A percentile compares a stretch with the other conserved stretches of the same genome.
Conservation (phyloP, 2,797 vertebrate species). For the Percopsis omiscomaycus region DNA sequence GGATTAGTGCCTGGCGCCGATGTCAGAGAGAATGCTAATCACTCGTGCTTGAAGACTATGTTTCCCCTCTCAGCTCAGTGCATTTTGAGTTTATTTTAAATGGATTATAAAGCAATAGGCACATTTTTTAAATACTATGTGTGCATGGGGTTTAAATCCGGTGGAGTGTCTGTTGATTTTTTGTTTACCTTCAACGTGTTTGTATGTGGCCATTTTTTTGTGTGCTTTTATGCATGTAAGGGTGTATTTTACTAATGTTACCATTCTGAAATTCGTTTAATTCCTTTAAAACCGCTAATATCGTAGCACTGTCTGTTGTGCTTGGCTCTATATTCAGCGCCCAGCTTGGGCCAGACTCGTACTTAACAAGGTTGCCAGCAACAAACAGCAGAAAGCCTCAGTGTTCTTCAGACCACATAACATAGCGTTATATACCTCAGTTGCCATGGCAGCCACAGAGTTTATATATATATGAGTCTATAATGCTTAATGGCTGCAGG, state of each 20-base stretch:
- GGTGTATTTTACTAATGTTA: background rate
- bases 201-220: background rate
- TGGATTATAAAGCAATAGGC: background rate
- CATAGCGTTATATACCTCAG: slow-evolving; percentile 53
- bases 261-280: slow-evolving; percentile 23
- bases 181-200: background rate
- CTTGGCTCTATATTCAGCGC: slow-evolving; percentile 10
- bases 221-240: background rate
- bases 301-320: slow-evolving; percentile 22
- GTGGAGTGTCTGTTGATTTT: slow-evolving; percentile 9
- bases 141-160: background rate
- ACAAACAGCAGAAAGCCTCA: slow-evolving; percentile 27
- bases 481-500: slow-evolving; percentile 52
- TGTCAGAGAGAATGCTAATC: slow-evolving; percentile 34
- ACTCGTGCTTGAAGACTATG: slow-evolving; percentile 19
- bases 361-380: slow-evolving; percentile 44
- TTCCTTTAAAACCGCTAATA: slow-evolving; percentile 42
- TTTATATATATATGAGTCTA: slow-evolving; percentile 36
- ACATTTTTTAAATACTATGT: background rate
- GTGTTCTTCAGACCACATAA: slow-evolving; percentile 28
- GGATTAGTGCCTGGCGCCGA: slow-evolving; percentile 27
- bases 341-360: slow-evolving; percentile 49
- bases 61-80: slow-evolving; percentile 31
- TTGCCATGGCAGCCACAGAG: slow-evolving; percentile 57
- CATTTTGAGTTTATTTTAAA: slow-evolving; percentile 29